These are phyloP conservation scores for Asbolus verrucosus DNA, from an alignment of 1,140 invertebrate species.

Conservation along the genomic window DNA sequence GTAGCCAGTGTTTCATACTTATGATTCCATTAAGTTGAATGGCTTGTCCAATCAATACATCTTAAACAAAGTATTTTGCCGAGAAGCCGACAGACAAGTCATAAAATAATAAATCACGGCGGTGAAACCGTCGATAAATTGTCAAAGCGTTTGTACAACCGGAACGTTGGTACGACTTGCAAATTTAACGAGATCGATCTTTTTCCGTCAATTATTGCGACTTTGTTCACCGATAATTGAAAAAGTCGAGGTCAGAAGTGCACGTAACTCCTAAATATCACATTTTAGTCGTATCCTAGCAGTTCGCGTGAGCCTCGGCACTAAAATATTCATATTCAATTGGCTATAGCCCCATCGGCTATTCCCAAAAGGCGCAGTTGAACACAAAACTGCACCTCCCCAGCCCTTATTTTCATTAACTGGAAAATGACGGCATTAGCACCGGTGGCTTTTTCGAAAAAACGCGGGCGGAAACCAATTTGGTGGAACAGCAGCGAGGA, in stretches of 20 bases:
- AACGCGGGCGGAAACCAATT: slow-evolving; percentile 1
- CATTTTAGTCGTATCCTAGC: neutral
- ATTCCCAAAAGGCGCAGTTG: too few relatives aligned
- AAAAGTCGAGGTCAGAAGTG: neutral
- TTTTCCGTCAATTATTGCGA: neutral
- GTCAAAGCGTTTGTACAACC: neutral
- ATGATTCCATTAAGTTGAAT: slow-evolving; percentile 10
- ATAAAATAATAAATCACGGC: slow-evolving; percentile 6
- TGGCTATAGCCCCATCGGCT: neutral
- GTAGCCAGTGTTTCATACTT: slow-evolving; percentile 5
- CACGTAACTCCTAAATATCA: too few relatives aligned
- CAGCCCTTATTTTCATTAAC: too few relatives aligned
- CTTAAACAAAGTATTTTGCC: too few relatives aligned
- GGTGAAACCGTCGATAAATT: neutral
- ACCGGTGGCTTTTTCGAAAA: too few relatives aligned
- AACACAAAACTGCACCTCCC: too few relatives aligned
- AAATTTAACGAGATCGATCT: neutral
- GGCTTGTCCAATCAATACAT: slow-evolving; percentile 16
- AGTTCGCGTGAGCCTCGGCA: neutral
- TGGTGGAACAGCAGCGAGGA: slow-evolving; percentile 3
- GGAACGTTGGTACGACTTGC: neutral
- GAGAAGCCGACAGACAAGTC: neutral
- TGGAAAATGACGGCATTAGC: too few relatives aligned
- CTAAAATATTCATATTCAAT: neutral
- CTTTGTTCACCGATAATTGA: neutral